A percentile compares a stretch with the other conserved stretches of the same genome.
phyloP scores from a whole-genome alignment of 1,140 invertebrate species.

The Diorhabda sublineata region DNA sequence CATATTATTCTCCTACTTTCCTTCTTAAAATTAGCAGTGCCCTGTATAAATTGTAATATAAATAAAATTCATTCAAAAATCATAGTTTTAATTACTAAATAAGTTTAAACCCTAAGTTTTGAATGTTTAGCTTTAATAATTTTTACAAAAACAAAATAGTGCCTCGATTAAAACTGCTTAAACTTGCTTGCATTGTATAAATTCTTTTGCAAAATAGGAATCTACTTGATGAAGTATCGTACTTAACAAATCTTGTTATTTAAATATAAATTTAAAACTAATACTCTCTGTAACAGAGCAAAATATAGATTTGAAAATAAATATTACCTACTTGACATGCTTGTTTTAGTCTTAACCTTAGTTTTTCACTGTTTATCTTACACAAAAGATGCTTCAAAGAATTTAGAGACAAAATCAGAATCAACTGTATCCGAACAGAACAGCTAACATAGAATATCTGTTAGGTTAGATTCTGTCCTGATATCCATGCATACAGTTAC shows the following conservation, averaged over 20 bases:
- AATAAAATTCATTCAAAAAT: no score
- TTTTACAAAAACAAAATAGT: slow-evolving; percentile 3
- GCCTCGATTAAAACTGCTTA: neutral
- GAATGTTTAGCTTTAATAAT: neutral
- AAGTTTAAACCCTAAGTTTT: neutral
- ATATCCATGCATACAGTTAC: no score
- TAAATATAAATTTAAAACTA: neutral
- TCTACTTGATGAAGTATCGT: neutral
- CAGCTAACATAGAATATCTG: no score
- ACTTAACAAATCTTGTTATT: neutral
- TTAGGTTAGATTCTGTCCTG: no score
- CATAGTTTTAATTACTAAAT: neutral
- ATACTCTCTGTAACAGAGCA: neutral
- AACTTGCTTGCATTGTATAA: neutral
- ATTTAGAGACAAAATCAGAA: no score
- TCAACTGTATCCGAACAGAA: no score
- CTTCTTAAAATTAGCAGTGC: no score
- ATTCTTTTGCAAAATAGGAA: neutral
- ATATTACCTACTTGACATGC: neutral
- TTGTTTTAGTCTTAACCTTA: no score
- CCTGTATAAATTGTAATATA: no score
- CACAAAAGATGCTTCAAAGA: no score
- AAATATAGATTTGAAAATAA: slow-evolving; percentile 3
- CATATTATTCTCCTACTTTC: no score
- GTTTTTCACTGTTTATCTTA: no score